Conservation (phyloP, 1,140 invertebrate genomes). For the Chionoecetes opilio region DNA sequence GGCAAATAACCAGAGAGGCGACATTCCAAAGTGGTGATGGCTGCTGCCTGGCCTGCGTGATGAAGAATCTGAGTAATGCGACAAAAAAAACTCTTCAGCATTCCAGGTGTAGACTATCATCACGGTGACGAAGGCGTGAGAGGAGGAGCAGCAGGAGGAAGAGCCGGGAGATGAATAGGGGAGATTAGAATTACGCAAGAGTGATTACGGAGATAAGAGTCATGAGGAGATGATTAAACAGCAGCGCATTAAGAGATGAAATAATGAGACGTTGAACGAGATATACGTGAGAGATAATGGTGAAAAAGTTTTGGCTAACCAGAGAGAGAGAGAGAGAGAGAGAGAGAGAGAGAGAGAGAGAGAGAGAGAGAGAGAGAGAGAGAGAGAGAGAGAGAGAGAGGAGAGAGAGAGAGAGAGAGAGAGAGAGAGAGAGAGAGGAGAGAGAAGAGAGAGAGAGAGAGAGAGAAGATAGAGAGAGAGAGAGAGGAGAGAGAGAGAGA, state of each 20-base stretch:
- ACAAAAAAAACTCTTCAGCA: neutral
- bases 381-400: constrained; percentile 14
- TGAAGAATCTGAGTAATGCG: constrained; percentile 40
- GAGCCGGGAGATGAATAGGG: neutral
- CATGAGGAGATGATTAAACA: neutral
- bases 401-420: neutral
- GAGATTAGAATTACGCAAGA: neutral
- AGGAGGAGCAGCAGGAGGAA: neutral
- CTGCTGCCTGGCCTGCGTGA: neutral
- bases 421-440: constrained; percentile 19
- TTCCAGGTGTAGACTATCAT: constrained; percentile 48
- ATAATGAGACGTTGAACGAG: constrained; percentile 9
- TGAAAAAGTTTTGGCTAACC: neutral
- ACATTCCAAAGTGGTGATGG: constrained; percentile 47
- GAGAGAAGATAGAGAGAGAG: neutral
- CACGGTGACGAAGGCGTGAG: neutral
- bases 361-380: neutral
- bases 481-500: neutral
- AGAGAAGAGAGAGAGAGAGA: neutral
- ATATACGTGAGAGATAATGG: neutral
- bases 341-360: constrained; percentile 17
- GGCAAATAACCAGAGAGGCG: neutral
- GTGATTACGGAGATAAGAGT: neutral
- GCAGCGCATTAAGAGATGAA: constrained; percentile 18
- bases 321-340: neutral